These are phyloP conservation scores for Triplophysa yarkandensis DNA, from an alignment of 2,797 vertebrate species.

Conservation along the genomic window DNA sequence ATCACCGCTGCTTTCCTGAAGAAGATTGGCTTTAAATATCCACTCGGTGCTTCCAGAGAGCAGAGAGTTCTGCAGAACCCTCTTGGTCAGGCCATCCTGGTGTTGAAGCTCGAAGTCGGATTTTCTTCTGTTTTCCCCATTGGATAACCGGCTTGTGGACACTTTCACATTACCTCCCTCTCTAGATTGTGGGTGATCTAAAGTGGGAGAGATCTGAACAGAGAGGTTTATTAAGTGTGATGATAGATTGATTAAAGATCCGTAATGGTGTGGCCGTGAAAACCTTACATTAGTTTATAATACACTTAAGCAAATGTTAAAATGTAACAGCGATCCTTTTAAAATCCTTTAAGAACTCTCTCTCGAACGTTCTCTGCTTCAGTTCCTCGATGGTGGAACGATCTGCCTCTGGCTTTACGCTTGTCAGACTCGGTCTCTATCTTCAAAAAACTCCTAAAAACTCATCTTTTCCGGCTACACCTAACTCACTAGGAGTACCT, in stretches of 20 bases:
- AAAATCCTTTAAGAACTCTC: no score
- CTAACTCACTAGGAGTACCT: no score
- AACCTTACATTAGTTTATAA: no score
- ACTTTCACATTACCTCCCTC: conserved; percentile 32
- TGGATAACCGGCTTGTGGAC: conserved; percentile 64
- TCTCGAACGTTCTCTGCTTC: no score
- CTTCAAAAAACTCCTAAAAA: no score
- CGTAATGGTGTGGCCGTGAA: no score
- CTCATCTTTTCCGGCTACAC: no score
- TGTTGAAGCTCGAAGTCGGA: conserved; percentile 67
- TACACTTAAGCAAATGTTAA: no score
- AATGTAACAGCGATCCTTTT: no score
- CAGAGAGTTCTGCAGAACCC: conserved; percentile 68
- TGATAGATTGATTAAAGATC: background rate
- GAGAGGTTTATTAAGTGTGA: background rate
- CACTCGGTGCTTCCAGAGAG: conserved; percentile 59
- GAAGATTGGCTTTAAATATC: conserved; percentile 57
- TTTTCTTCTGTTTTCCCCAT: conserved; percentile 59
- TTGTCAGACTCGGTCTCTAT: no score
- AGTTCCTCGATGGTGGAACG: no score
- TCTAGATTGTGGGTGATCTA: conserved; percentile 60
- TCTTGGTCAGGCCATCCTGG: conserved; percentile 68
- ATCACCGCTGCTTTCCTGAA: conserved; percentile 61
- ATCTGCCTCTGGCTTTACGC: no score
- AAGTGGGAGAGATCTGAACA: conserved; percentile 58